phyloP scores from a whole-genome alignment of 2,797 vertebrate species.

The Amblyopsis hoosieri region DNA sequence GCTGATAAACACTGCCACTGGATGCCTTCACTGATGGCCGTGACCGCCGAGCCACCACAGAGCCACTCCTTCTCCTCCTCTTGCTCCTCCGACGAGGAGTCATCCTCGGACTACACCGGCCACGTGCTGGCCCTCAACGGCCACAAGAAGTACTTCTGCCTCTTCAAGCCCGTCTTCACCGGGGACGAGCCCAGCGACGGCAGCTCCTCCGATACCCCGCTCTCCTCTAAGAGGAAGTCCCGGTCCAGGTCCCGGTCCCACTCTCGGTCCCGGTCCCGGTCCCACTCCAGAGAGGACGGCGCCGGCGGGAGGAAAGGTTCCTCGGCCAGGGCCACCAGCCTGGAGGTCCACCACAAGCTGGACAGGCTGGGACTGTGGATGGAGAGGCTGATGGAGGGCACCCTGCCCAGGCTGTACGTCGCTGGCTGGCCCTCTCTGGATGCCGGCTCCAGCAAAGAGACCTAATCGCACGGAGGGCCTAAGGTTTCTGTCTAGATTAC shows the following conservation, averaged over 20 bases:
- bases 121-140: slow-evolving; percentile 93
- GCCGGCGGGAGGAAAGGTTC: slow-evolving; percentile 45
- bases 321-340: slow-evolving; percentile 61
- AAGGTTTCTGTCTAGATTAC: too few relatives aligned
- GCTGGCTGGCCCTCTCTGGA: slow-evolving; percentile 87
- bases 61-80: slow-evolving; percentile 13
- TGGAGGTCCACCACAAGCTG: slow-evolving; percentile 86
- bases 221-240: slow-evolving; percentile 56
- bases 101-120: slow-evolving; percentile 82
- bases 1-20: slow-evolving; percentile 91
- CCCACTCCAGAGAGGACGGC: slow-evolving; percentile 65
- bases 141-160: slow-evolving; percentile 95
- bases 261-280: slow-evolving; percentile 65
- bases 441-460: slow-evolving; percentile 30
- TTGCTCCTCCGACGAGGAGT: slow-evolving; percentile 50
- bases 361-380: slow-evolving; percentile 94
- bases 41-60: slow-evolving; percentile 70
- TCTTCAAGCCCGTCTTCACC: slow-evolving; percentile 85
- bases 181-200: slow-evolving; percentile 63
- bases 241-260: slow-evolving; percentile 67
- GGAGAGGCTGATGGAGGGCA: slow-evolving; percentile 93
- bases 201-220: slow-evolving; percentile 66
- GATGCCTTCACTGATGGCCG: slow-evolving; percentile 86
- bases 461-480: neutral
- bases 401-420: slow-evolving; percentile 87